These are phyloP conservation scores for Pantala flavescens DNA, from an alignment of 1,140 invertebrate genomes.

Conservation along the genomic window DNA sequence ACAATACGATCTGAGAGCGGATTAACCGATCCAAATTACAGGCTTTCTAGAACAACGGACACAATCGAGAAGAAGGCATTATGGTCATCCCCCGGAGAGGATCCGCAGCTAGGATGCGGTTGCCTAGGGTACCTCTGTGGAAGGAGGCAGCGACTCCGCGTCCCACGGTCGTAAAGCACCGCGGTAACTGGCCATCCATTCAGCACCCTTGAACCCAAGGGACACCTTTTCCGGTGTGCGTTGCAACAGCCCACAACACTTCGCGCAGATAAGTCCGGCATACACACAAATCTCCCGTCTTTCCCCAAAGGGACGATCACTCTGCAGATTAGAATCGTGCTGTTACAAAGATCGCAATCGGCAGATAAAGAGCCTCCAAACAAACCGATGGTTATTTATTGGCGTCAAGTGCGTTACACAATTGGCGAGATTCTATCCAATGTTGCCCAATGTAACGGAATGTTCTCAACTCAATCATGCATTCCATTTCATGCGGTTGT, in stretches of 20 bases:
- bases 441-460: too few relatives aligned
- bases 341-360: neutral
- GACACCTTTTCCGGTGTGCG: constrained; percentile 1
- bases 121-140: neutral
- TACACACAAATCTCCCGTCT: neutral
- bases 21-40: neutral
- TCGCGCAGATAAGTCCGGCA: neutral
- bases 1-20: too few relatives aligned
- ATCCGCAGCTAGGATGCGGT: neutral
- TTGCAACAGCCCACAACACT: neutral
- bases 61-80: neutral
- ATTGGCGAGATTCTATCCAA: too few relatives aligned
- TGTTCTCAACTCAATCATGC: too few relatives aligned
- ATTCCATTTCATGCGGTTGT: too few relatives aligned
- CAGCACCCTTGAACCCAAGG: neutral
- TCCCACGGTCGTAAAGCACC: neutral
- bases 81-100: neutral
- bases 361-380: neutral
- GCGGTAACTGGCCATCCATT: neutral
- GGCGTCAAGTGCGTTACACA: neutral
- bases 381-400: neutral
- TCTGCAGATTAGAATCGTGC: neutral
- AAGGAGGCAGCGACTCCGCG: neutral
- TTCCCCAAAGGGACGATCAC: neutral
- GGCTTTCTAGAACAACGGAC: neutral